Percentiles rank a stretch among this genome's conserved stretches.
Conservation (phyloP, 2,888 invertebrate genomes). For the Chalcis sispes region DNA sequence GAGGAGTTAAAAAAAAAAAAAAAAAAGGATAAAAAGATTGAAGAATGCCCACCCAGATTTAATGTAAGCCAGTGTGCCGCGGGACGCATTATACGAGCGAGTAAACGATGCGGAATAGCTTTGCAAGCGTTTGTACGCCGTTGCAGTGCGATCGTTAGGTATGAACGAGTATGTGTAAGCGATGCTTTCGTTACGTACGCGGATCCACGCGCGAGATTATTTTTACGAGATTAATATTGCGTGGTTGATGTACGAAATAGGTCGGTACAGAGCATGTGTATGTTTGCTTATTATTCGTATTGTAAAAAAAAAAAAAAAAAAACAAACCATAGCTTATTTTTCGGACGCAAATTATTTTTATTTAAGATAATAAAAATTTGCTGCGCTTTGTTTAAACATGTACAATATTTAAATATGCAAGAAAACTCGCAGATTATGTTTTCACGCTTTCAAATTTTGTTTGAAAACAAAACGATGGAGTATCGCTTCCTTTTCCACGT, state of each 20-base stretch:
- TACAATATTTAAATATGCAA: no score
- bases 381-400: no score
- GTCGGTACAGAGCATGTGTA: no score
- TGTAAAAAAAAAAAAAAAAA: no score
- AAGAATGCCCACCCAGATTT: slow-evolving; percentile 59
- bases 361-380: no score
- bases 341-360: no score
- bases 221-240: not conserved
- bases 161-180: not conserved
- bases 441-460: no score
- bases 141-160: slow-evolving; percentile 42
- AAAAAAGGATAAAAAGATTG: slow-evolving; percentile 13
- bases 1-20: not conserved
- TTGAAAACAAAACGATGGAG: no score
- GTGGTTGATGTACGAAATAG: slow-evolving; percentile 14
- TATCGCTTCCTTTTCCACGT: no score
- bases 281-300: no score
- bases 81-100: not conserved
- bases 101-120: not conserved
- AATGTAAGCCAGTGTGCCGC: slow-evolving; percentile 69
- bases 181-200: slow-evolving; percentile 35
- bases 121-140: not conserved
- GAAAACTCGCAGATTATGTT: no score
- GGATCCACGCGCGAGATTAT: not conserved
- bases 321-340: no score